A percentile compares a stretch with the other conserved stretches of the same genome.
phyloP scores from a whole-genome alignment of 1,140 invertebrate species.

The Potamilus streckersoni region DNA sequence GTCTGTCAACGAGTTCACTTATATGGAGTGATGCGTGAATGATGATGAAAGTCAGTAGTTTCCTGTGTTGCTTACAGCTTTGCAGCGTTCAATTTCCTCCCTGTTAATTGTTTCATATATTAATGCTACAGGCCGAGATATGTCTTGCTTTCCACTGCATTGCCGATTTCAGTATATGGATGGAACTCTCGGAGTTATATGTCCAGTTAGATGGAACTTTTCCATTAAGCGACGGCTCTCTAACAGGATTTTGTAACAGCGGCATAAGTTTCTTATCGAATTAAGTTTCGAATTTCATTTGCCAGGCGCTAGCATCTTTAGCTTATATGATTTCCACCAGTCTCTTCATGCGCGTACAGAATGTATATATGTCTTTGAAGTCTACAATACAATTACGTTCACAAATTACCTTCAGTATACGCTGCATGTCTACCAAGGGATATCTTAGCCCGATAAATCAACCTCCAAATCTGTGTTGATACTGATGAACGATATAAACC shows the following conservation, averaged over 20 bases:
- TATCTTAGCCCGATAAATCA: neutral
- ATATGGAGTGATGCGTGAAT: too few relatives aligned
- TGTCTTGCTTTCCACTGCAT: too few relatives aligned
- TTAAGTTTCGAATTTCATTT: conserved; percentile 9
- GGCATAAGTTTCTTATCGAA: conserved; percentile 1
- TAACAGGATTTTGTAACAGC: neutral
- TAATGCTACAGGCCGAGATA: too few relatives aligned
- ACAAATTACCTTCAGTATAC: neutral
- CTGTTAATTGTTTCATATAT: neutral
- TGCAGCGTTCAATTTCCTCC: neutral
- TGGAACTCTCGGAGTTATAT: neutral
- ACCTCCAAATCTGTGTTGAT: too few relatives aligned
- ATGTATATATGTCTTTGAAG: conserved; percentile 6
- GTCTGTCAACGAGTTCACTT: too few relatives aligned
- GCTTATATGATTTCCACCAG: neutral
- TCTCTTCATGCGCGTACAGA: neutral
- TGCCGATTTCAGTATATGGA: too few relatives aligned
- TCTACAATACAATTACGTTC: neutral
- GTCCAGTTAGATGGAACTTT: conserved; percentile 9
- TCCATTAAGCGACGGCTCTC: neutral
- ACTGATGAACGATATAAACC: too few relatives aligned
- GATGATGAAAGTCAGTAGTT: too few relatives aligned
- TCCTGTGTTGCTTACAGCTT: too few relatives aligned
- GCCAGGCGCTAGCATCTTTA: neutral
- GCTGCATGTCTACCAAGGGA: neutral